These are phyloP conservation scores for Romanogobio albipinnatus DNA, from an alignment of 2,113 vertebrate species.

Conservation along the genomic window DNA sequence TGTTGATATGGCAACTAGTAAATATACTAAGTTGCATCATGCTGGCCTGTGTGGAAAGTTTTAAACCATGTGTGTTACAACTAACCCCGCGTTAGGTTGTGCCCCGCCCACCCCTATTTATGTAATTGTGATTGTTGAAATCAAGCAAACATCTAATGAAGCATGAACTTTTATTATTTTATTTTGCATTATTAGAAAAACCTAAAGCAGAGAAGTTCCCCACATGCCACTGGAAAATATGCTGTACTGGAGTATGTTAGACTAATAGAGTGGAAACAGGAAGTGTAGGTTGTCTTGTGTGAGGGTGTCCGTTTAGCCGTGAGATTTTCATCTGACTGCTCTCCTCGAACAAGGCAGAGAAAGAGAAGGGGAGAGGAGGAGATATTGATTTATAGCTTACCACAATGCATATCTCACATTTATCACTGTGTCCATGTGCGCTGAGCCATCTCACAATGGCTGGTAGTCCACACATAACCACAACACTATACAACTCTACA, in stretches of 20 bases:
- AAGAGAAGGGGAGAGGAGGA: conserved; percentile 50
- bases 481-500: conserved; percentile 51
- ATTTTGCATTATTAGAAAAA: not conserved
- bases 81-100: too few relatives aligned
- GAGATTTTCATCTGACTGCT: conserved; percentile 61
- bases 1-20: too few relatives aligned
- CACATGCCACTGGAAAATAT: not conserved
- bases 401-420: conserved; percentile 67
- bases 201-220: not conserved
- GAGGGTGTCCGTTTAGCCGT: conserved; percentile 62
- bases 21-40: too few relatives aligned
- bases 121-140: not conserved
- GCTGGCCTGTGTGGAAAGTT: too few relatives aligned
- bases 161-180: not conserved
- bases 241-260: not conserved
- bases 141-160: not conserved
- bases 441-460: conserved; percentile 55
- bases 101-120: not conserved
- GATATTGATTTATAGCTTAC: conserved; percentile 76
- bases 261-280: conserved; percentile 37
- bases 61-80: too few relatives aligned
- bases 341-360: conserved; percentile 25
- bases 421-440: conserved; percentile 71
- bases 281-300: conserved; percentile 42
- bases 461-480: not conserved